Evolutionary conservation across 2,113 vertebrate genomes (phyloP), one percentile per base, ranked within the genome.

Genomic region (Poeciliopsis turrubarensis): DNA sequence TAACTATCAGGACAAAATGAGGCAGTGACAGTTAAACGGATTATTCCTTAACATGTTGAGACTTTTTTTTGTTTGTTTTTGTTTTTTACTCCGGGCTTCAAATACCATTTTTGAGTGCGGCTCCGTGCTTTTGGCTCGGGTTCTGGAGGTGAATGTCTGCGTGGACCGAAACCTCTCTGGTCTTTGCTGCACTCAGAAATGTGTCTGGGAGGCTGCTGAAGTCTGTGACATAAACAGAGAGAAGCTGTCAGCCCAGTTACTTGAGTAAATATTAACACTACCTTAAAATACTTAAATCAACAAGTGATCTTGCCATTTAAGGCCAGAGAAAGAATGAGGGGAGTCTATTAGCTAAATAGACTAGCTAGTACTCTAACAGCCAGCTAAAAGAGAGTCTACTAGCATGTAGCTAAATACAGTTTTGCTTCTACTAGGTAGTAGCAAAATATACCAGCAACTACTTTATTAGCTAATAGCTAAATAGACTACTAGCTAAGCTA

Each of bases 141-240:
- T 80, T 86, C 72, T 95, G 96, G 51, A 91, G 85, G 47, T 95
- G 96, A 51, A 90, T 37, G 70, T 97, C 97, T 25, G 95, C 94
- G 13, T 92, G 92, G 60, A 92, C 61, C 2, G 95, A 92, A 68
- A 96, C 95, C 75, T 94, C 89, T 70, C 94, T 94, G 5, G 82
- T 85, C 86, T 96, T 97, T 84, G 93, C 92, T 31, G 93, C 86
- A 44, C 92, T 95, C n/a, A 96, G 91, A 87, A 96, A 95, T 4
- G 94, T 91, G 77, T 94, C 94, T 5, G 95, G 92, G 72, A 96
- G 92, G n/a, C 91, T 62, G 65, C 91, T 67, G 90, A 96, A 95
- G 75, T 92, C 90, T 93, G 79, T 25, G 60, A 62, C 32, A 80
- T 14, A 82, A 87, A 85, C 31, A 86, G 41, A 63, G 14, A 64